Conservation (phyloP, 1,140 invertebrate species). For the Drosophila miranda region DNA sequence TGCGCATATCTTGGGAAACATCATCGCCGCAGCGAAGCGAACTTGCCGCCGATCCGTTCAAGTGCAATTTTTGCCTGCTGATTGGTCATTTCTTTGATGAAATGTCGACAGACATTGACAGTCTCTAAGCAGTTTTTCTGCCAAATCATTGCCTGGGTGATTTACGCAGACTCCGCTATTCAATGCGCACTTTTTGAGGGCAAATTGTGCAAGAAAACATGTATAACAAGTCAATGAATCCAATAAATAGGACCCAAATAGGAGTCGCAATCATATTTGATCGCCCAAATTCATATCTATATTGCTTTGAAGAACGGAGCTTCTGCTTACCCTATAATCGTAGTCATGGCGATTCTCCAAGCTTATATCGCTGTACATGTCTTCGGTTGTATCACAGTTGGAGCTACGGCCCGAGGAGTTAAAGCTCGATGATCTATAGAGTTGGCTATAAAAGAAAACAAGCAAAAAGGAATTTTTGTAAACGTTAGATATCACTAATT, state of each 20-base stretch:
- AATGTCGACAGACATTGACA: slow-evolving; percentile 50
- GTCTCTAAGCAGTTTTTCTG: slow-evolving; percentile 26
- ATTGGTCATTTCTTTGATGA: slow-evolving; percentile 43
- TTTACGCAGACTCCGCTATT: slow-evolving; percentile 5
- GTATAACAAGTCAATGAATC: slow-evolving; percentile 6
- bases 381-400: slow-evolving; percentile 93
- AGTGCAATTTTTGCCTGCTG: slow-evolving; percentile 29
- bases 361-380: slow-evolving; percentile 95
- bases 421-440: slow-evolving; percentile 94
- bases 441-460: slow-evolving; percentile 85
- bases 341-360: slow-evolving; percentile 95
- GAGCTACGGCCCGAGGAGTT: slow-evolving; percentile 94
- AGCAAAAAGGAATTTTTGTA: neutral
- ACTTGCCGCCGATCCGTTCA: slow-evolving; percentile 24
- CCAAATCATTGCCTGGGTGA: slow-evolving; percentile 33
- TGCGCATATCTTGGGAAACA: slow-evolving; percentile 26
- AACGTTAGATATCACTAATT: neutral
- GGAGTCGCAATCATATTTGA: neutral
- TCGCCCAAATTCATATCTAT: no score
- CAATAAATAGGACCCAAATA: neutral
- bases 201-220: slow-evolving; percentile 27
- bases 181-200: slow-evolving; percentile 17
- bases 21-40: slow-evolving; percentile 8
- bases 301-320: neutral
- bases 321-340: slow-evolving; percentile 91